Evolutionary conservation across 2,888 invertebrate species (phyloP), one percentile per base, ranked within the genome.

Genomic region (Rugalucina vietnamica): DNA sequence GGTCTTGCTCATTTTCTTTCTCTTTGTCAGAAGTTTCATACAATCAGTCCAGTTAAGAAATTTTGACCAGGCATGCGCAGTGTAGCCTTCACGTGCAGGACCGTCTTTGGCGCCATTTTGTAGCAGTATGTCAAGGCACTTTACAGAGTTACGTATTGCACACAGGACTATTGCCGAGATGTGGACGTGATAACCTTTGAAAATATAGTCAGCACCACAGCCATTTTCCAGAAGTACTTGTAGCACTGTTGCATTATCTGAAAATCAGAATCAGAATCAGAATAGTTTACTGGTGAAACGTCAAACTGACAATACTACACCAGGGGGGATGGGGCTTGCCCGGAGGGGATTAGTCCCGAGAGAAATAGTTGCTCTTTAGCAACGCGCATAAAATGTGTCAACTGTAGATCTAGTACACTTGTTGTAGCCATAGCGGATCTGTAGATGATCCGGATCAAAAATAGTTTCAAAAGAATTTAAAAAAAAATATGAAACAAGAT

Each of bases 111-210:
- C 88, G 27, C 84, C 86, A 43, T 81, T 72, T 18, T 85, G 60
- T 3, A 88, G 65, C 18, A 88, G 80, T 18, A 86, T 54, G 70
- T 86, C 70, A 3, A 88, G 60, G 70, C 88, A 88, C 34, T 78
- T 72, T 39, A 76, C 50, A 1, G 88, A 82, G 29, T 88, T 86
- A 27, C 70, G 69, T 10, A 88, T 57, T 4, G 81, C 78, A 14
- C 86, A 78, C 27, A 88, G 27, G 34, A 86, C 72, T 2, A 85
- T 36, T 24, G 84, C 86, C 34, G 88, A 82, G 32, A 86, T 82
- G 29, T 81, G 82, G 32, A 60, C 79, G 37, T 82, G 79, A 54
- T 86, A 88, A n/a, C 88, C 88, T 3, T 84, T 77, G 79, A 86
- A 88, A 24, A 84, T 74, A 37, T 76, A 84, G 32, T 86, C 77